These are phyloP conservation scores for Pithecia hirsuta DNA, from an alignment of 2,797 vertebrate genomes.

Conservation along the genomic window DNA sequence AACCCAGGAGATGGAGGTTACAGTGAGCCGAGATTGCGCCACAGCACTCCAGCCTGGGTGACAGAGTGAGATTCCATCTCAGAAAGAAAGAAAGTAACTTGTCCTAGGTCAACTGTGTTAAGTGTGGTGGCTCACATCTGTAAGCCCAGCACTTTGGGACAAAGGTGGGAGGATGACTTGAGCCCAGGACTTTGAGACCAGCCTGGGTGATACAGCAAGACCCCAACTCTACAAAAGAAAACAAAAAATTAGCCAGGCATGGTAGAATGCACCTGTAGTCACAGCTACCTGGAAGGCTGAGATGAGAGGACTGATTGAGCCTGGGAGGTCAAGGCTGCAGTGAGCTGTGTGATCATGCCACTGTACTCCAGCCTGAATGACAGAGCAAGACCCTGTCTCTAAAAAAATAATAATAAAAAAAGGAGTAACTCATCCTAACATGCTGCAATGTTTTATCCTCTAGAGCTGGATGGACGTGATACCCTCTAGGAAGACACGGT, in stretches of 20 bases:
- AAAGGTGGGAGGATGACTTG: neutral
- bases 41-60: no score
- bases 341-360: no score
- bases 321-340: neutral
- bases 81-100: neutral
- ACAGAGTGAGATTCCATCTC: no score
- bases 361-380: no score
- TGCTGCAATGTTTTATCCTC: neutral
- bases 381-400: neutral
- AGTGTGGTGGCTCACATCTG: neutral
- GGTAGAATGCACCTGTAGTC: neutral
- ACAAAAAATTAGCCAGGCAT: neutral
- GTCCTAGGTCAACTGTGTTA: neutral
- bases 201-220: neutral
- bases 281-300: neutral
- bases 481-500: neutral
- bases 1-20: no score
- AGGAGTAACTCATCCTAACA: neutral
- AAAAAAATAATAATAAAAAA: neutral
- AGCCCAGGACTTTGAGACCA: neutral
- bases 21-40: no score
- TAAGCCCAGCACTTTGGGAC: neutral
- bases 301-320: neutral
- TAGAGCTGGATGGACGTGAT: rapidly evolving
- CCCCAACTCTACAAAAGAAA: neutral